These are phyloP conservation scores for Diplazon laetatorius DNA, from an alignment of 2,888 invertebrate species.

Conservation along the genomic window DNA sequence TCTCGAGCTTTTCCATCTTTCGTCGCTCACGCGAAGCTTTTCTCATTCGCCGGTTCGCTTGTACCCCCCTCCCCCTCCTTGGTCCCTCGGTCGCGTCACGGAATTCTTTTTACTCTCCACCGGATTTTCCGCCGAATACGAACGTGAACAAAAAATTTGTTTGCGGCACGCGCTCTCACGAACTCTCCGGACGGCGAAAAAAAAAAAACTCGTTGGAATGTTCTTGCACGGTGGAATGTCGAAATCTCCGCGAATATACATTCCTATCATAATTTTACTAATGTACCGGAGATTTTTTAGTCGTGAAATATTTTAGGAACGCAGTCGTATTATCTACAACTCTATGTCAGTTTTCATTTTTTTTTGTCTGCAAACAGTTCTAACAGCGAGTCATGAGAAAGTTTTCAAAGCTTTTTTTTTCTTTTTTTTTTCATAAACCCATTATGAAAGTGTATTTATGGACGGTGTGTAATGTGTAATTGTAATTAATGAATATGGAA, in stretches of 20 bases:
- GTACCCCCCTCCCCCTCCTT: background rate
- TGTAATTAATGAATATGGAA: too few relatives aligned
- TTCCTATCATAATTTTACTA: slow-evolving; percentile 55
- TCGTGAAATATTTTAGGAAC: slow-evolving; percentile 52
- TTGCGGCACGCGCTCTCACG: slow-evolving; percentile 29
- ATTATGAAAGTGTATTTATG: too few relatives aligned
- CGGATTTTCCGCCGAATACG: slow-evolving; percentile 35
- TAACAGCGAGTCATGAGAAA: too few relatives aligned
- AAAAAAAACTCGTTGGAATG: slow-evolving; percentile 17
- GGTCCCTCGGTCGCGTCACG: background rate
- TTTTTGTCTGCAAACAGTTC: too few relatives aligned
- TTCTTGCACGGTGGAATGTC: slow-evolving; percentile 21
- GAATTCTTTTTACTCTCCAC: slow-evolving; percentile 46
- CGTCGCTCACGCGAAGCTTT: background rate
- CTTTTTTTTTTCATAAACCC: slow-evolving; percentile 22
- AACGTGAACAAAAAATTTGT: slow-evolving; percentile 31
- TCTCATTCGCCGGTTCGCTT: background rate
- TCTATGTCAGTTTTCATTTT: too few relatives aligned
- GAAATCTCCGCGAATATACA: slow-evolving; percentile 58
- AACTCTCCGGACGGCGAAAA: slow-evolving; percentile 28
- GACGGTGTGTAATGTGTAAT: too few relatives aligned
- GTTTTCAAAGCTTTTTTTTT: slow-evolving; percentile 38
- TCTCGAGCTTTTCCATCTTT: slow-evolving; percentile 41
- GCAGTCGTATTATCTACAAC: slow-evolving; percentile 15
- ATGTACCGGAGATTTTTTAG: slow-evolving; percentile 30